A percentile compares a stretch with the other conserved stretches of the same genome.
These are phyloP conservation scores for Crocidura indochinensis DNA, from an alignment of 2,797 vertebrate species.

Conservation along the genomic window DNA sequence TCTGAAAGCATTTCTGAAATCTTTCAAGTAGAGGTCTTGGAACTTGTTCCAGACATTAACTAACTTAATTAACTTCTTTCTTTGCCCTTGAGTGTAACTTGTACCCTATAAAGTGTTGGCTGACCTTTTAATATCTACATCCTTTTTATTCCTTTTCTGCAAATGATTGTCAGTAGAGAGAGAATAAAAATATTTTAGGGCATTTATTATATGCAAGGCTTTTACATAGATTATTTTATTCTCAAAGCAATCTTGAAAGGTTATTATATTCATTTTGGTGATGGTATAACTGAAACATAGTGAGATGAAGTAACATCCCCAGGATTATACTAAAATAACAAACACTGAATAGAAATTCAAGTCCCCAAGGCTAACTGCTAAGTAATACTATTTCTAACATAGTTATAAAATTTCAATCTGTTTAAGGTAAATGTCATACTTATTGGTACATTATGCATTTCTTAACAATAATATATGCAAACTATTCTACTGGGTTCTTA, in stretches of 20 bases:
- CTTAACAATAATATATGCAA: not conserved
- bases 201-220: not conserved
- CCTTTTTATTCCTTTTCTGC: not conserved
- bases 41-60: constrained; percentile 39
- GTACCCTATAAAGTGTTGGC: not conserved
- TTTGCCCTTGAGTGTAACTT: constrained; percentile 38
- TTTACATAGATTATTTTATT: constrained; percentile 31
- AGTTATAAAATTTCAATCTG: not conserved
- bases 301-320: not conserved
- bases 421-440: not conserved
- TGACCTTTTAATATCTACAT: constrained; percentile 31
- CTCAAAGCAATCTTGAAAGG: not conserved
- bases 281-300: not conserved
- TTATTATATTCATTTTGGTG: constrained; percentile 2
- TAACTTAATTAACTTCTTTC: constrained; percentile 57
- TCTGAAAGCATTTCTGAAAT: constrained; percentile 46
- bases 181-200: not conserved
- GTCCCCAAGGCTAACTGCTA: not conserved
- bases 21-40: constrained; percentile 20
- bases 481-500: not conserved
- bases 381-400: not conserved
- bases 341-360: not conserved
- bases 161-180: too few relatives aligned
- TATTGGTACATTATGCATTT: not conserved
- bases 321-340: not conserved